These are phyloP conservation scores for Micrastur ruficollis DNA, from an alignment of 2,797 vertebrate genomes.

Conservation along the genomic window DNA sequence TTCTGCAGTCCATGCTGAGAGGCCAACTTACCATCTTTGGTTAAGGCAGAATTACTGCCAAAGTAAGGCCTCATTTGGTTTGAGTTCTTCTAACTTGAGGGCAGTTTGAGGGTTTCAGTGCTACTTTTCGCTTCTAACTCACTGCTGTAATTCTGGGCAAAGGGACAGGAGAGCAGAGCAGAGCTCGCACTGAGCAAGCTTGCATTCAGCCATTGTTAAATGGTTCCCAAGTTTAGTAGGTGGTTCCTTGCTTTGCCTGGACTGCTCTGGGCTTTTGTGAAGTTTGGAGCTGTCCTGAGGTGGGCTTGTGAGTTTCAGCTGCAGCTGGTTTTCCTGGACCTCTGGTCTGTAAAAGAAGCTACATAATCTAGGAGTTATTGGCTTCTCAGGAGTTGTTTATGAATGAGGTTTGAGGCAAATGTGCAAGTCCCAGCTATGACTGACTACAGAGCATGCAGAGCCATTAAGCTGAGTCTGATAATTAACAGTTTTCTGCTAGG, in stretches of 20 bases:
- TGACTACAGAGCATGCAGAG: background rate
- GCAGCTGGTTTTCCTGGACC: background rate
- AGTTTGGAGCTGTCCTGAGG: background rate
- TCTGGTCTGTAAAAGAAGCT: background rate
- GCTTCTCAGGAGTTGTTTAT: background rate
- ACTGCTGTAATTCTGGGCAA: background rate
- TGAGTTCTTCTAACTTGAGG: background rate
- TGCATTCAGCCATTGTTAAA: background rate
- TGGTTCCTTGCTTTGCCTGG: background rate
- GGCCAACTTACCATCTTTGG: background rate
- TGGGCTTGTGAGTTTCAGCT: background rate
- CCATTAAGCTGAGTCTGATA: background rate
- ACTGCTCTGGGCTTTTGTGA: background rate
- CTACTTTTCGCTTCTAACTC: background rate
- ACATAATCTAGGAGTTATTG: background rate
- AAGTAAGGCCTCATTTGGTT: background rate
- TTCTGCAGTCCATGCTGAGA: background rate
- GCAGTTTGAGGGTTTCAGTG: background rate
- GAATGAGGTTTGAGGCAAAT: background rate
- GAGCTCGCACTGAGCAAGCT: background rate
- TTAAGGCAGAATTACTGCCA: background rate
- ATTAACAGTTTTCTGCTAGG: background rate
- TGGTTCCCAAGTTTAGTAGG: background rate
- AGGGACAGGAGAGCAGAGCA: background rate
- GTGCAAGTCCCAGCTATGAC: background rate